Base-by-base conservation (phyloP, 2,113 vertebrate genomes). In the Capreolus pygargus region DNA sequence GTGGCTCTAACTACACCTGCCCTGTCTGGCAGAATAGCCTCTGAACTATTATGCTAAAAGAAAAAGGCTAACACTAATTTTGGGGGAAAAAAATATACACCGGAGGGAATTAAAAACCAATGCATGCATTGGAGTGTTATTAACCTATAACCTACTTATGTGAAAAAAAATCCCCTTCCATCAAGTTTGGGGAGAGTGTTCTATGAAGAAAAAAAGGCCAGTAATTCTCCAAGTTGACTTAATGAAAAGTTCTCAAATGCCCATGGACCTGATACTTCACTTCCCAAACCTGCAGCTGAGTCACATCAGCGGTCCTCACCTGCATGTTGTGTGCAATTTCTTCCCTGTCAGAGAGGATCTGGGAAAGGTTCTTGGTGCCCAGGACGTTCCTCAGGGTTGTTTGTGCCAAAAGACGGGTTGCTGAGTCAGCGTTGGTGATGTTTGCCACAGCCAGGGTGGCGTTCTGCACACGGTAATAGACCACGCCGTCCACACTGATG, bases 301-400 rank as follows among this genome's bases (percentile, higher is more conserved):
- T 3, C 2, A 6, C 6, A 0, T 12, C 3, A 1, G 14, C 0
- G 3, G 19, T 1, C 86, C 94, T 1, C 98, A 99, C 99, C 99
- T 99, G 99, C 99, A 99, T 99, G 96, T 99, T 99, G 98, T 99
- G 99, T 0, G 99, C 99, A 0, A 99, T 99, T 64, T 99, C 99
- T 91, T 99, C 99, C 0, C 99, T 99, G 97, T 99, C 99, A 0
- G 99, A 99, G 94, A 99, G 99, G 97, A 99, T 99, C 99, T 99
- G 98, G 3, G 99, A 98, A 94, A 99, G 99, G 98, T 99, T 99
- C 98, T 99, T 99, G 98, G 99, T 99, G 16, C 99, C 99, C 98
- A 99, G 99, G 3, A 99, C 99, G 0, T 99, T 99, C 98, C 99
- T 99, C 97, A 99, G 97, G 4, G 99, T 99, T 25, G 99, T 99